Conservation (phyloP, 2,888 invertebrate genomes). For the Calameuta filiformis region DNA sequence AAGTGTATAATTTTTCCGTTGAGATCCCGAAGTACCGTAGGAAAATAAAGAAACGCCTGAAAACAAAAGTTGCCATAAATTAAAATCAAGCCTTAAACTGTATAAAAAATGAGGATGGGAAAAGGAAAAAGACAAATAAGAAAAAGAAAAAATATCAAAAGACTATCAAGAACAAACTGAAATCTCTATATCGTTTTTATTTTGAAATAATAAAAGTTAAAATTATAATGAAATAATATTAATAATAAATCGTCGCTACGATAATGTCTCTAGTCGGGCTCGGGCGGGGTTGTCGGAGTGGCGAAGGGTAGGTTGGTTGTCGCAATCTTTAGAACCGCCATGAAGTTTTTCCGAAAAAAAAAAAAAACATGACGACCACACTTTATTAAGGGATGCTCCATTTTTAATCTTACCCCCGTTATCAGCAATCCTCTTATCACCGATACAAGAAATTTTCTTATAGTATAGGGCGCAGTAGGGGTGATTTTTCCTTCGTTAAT, state of each 20-base stretch:
- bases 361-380: neutral
- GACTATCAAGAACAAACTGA: constrained; percentile 42
- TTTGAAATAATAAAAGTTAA: constrained; percentile 63
- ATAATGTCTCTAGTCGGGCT: constrained; percentile 35
- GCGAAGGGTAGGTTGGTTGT: neutral
- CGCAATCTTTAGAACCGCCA: neutral
- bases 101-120: neutral
- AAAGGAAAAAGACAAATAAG: neutral
- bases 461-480: neutral
- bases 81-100: neutral
- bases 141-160: constrained; percentile 33
- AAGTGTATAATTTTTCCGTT: neutral
- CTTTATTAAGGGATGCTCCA: neutral
- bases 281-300: neutral
- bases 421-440: neutral
- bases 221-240: constrained; percentile 60
- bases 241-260: constrained; percentile 42
- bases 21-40: neutral
- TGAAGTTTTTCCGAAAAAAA: neutral
- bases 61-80: neutral
- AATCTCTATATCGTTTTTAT: constrained; percentile 61
- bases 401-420: neutral
- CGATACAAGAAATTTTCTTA: neutral
- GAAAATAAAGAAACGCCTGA: neutral
- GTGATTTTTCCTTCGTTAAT: constrained; percentile 1